A percentile compares a stretch with the other conserved stretches of the same genome.
Conservation (phyloP, 2,113 vertebrate species). For the Otis tarda region DNA sequence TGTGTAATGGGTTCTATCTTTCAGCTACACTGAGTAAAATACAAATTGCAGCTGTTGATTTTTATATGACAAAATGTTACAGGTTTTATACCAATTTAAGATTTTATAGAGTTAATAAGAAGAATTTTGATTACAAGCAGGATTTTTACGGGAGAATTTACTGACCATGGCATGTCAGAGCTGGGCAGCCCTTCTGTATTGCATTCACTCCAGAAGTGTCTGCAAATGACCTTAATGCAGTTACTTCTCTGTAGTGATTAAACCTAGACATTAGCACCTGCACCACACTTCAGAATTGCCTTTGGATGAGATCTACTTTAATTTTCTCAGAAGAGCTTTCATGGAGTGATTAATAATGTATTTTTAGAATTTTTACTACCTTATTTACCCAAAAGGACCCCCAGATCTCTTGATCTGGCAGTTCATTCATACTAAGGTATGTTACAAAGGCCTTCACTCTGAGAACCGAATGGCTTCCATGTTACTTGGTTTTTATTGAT, state of each 20-base stretch:
- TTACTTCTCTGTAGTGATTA: not conserved
- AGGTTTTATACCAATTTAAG: not conserved
- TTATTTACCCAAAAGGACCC: not conserved
- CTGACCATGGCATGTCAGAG: not conserved
- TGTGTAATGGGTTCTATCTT: not conserved
- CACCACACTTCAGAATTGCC: not conserved
- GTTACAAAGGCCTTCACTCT: not conserved
- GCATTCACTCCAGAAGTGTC: not conserved
- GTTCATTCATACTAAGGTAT: not conserved
- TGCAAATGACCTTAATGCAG: not conserved
- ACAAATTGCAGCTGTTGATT: not conserved
- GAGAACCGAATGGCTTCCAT: rapidly evolving
- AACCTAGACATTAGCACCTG: not conserved
- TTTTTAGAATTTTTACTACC: not conserved
- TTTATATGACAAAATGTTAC: not conserved
- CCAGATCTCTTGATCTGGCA: not conserved
- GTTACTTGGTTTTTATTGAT: not conserved
- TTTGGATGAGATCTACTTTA: not conserved
- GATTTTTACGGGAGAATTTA: not conserved
- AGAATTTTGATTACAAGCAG: not conserved
- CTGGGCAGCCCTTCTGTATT: not conserved
- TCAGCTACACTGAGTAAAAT: not conserved
- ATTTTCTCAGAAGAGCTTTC: not conserved
- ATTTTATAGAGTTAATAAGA: not conserved
- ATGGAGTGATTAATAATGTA: not conserved